phyloP scores from a whole-genome alignment of 2,113 vertebrate species.

The Terrapene triunguis region DNA sequence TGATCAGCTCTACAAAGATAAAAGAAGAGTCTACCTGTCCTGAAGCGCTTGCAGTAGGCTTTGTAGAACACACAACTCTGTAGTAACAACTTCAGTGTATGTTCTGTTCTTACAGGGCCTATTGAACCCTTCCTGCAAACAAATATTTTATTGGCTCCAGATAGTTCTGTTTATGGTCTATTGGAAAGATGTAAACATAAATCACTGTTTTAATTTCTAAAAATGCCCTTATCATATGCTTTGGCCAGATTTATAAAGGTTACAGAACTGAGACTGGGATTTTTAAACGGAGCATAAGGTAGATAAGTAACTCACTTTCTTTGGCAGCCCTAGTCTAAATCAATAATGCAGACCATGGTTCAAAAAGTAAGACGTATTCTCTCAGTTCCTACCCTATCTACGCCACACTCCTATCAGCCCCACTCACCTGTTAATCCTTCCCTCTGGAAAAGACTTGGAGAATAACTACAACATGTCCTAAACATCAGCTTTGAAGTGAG shows the following conservation, averaged over 20 bases:
- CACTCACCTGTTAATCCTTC: background rate
- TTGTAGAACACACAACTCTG: background rate
- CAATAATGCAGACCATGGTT: background rate
- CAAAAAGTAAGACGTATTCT: background rate
- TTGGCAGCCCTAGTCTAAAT: background rate
- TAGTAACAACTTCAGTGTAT: background rate
- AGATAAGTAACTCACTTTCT: background rate
- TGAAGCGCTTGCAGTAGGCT: background rate
- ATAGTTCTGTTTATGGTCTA: accelerated
- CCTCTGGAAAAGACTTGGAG: background rate
- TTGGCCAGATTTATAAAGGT: background rate
- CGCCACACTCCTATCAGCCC: background rate
- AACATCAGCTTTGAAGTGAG: background rate
- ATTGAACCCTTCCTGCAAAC: background rate
- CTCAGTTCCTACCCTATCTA: background rate
- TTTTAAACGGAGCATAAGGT: background rate
- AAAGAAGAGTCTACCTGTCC: background rate
- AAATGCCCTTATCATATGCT: background rate
- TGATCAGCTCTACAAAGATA: background rate
- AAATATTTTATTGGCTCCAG: background rate
- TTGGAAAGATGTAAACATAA: background rate
- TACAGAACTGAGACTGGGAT: background rate
- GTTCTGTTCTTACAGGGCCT: background rate
- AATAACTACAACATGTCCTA: background rate
- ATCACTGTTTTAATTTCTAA: background rate